phyloP scores from a whole-genome alignment of 2,113 vertebrate species.

The Argyrosomus japonicus region DNA sequence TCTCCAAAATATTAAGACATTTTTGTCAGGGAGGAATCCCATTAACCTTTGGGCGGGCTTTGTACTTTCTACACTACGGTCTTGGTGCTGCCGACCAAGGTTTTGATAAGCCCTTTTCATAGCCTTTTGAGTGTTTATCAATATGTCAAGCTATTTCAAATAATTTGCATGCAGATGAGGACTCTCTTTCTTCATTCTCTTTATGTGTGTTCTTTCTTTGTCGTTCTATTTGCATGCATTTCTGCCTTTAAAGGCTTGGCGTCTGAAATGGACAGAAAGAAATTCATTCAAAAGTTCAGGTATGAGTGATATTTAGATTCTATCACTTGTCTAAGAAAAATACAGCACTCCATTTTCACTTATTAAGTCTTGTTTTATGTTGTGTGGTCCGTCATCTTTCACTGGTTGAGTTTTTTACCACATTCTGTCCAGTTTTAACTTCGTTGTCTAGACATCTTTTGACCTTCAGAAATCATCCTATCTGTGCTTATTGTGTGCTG shows the following conservation, averaged over 20 bases:
- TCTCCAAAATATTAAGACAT: conserved; percentile 3
- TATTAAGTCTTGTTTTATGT: neutral
- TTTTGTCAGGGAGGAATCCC: conserved; percentile 47
- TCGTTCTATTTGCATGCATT: neutral
- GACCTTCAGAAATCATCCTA: neutral
- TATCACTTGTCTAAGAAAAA: neutral
- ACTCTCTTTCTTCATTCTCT: conserved; percentile 1
- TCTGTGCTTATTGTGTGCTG: neutral
- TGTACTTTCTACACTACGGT: conserved; percentile 40
- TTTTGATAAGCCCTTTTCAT: conserved; percentile 47
- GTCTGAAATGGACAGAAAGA: neutral
- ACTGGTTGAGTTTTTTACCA: neutral
- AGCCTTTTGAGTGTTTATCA: conserved; percentile 51
- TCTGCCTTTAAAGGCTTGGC: neutral
- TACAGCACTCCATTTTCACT: neutral
- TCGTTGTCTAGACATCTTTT: neutral
- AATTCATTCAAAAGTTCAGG: neutral
- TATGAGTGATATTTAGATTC: neutral
- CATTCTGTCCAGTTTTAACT: neutral
- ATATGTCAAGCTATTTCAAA: conserved; percentile 47
- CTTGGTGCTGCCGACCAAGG: conserved; percentile 5
- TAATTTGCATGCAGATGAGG: conserved; percentile 58
- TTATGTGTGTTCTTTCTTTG: neutral
- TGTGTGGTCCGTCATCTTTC: neutral
- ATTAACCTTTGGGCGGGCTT: conserved; percentile 70